These are phyloP conservation scores for Gortyna flavago DNA, from an alignment of 2,888 invertebrate species.

Conservation along the genomic window DNA sequence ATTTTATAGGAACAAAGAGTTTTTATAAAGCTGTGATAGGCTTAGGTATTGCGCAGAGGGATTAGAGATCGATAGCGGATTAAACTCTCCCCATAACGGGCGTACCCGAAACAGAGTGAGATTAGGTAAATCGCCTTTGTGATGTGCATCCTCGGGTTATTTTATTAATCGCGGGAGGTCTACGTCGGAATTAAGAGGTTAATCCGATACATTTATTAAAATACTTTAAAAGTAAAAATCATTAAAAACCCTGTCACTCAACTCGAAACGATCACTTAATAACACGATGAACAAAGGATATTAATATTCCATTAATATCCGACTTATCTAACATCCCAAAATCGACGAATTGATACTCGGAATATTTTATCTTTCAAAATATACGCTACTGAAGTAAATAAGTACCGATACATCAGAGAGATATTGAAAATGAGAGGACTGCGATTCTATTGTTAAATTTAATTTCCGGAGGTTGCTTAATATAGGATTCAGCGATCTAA, in stretches of 20 bases:
- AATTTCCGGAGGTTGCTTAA: slow-evolving; percentile 57
- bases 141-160: slow-evolving; percentile 70
- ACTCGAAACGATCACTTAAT: neutral
- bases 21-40: slow-evolving; percentile 51
- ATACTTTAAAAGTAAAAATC: neutral
- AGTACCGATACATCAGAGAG: slow-evolving; percentile 31
- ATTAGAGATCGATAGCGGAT: slow-evolving; percentile 76
- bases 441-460: slow-evolving; percentile 51
- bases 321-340: neutral
- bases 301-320: slow-evolving; percentile 12
- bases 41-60: slow-evolving; percentile 61
- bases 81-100: slow-evolving; percentile 72
- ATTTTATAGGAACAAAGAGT: slow-evolving; percentile 32
- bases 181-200: slow-evolving; percentile 26
- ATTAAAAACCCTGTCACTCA: neutral
- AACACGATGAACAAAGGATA: neutral
- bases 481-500: slow-evolving; percentile 41
- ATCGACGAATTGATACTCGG: slow-evolving; percentile 1
- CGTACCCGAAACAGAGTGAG: slow-evolving; percentile 75
- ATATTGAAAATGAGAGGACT: slow-evolving; percentile 42
- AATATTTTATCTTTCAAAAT: slow-evolving; percentile 40
- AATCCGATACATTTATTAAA: slow-evolving; percentile 23
- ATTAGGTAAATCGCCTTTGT: slow-evolving; percentile 81
- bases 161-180: slow-evolving; percentile 67
- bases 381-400: slow-evolving; percentile 32